These are phyloP conservation scores for Sipha maydis DNA, from an alignment of 2,888 invertebrate genomes.

Conservation along the genomic window DNA sequence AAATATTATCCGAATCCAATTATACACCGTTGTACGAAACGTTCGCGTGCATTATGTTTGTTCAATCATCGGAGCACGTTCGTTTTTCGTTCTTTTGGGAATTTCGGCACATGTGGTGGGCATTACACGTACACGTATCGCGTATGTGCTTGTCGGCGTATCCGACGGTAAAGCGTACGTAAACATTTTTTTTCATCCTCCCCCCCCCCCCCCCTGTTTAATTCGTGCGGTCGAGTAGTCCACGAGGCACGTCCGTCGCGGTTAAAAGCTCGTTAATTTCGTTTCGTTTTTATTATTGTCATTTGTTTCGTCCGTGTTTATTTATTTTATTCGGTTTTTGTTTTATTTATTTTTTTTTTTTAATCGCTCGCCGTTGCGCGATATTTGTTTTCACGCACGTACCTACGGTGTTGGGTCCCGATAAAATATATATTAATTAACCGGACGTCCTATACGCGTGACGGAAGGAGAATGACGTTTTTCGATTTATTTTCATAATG, in stretches of 20 bases:
- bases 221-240: neutral
- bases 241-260: neutral
- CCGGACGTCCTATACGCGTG: conserved; percentile 4
- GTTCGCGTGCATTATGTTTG: conserved; percentile 4
- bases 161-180: neutral
- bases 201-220: neutral
- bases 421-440: conserved; percentile 18
- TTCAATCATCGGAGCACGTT: conserved; percentile 41
- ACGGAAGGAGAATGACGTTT: conserved; percentile 42
- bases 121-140: too few species aligned
- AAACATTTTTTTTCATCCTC: neutral
- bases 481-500: conserved; percentile 43
- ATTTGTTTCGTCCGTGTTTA: too few species aligned
- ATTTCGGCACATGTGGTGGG: conserved; percentile 46
- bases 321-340: too few species aligned
- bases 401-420: neutral
- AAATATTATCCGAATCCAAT: conserved; percentile 43
- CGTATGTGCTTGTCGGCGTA: too few species aligned
- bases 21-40: neutral
- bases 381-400: neutral
- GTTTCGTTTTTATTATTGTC: conserved; percentile 14
- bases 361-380: neutral
- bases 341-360: neutral
- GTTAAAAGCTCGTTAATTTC: conserved; percentile 30
- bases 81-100: conserved; percentile 52